Evolutionary conservation across 2,888 invertebrate species (phyloP).

Genomic region (Helobdella robusta): DNA sequence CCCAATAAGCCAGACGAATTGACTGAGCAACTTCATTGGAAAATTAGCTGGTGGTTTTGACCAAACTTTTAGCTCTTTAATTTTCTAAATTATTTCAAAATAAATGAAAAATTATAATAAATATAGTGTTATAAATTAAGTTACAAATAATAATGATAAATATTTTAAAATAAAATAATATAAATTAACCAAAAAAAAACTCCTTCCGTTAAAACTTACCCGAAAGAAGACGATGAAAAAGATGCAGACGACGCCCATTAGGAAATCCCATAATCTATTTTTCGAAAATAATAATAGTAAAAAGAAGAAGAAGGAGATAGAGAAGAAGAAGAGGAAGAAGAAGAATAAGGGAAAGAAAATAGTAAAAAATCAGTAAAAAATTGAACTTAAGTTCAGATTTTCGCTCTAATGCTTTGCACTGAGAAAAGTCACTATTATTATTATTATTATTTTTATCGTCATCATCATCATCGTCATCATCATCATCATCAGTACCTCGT

Average conservation of each 20-base stretch:
- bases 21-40: slow-evolving; percentile 10
- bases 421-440: too few species aligned
- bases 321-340: too few species aligned
- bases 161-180: neutral
- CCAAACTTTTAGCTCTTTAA: slow-evolving; percentile 19
- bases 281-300: too few species aligned
- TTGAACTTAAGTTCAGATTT: too few species aligned
- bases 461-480: neutral
- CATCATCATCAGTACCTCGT: slow-evolving; percentile 28
- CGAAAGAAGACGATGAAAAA: slow-evolving; percentile 31
- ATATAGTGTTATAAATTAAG: too few species aligned
- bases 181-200: neutral
- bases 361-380: too few species aligned
- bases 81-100: slow-evolving; percentile 24
- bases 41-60: slow-evolving; percentile 4
- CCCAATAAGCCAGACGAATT: slow-evolving; percentile 25
- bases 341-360: too few species aligned
- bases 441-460: neutral
- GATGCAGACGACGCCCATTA: slow-evolving; percentile 32
- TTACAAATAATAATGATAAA: too few species aligned
- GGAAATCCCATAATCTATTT: slow-evolving; percentile 33
- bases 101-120: too few species aligned
- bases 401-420: too few species aligned
- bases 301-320: too few species aligned
- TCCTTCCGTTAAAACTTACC: slow-evolving; percentile 25